These are phyloP conservation scores for Branchipolynoe longqiensis DNA, from an alignment of 2,888 invertebrate species.

Conservation along the genomic window DNA sequence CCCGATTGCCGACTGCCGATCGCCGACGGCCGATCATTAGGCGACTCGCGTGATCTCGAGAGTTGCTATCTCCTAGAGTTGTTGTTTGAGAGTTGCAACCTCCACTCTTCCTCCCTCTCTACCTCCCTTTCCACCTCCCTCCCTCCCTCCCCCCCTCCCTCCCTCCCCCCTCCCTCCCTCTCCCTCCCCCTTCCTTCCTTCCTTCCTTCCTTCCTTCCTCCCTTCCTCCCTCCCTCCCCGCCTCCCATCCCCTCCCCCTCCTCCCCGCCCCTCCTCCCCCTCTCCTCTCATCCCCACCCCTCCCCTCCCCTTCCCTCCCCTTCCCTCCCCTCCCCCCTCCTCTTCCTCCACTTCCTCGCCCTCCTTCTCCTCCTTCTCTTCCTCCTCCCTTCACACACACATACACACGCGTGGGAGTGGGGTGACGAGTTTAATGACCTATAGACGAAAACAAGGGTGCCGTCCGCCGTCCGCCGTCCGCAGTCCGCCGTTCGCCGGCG, in stretches of 20 bases:
- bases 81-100: too few relatives aligned
- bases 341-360: not conserved
- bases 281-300: not conserved
- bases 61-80: too few relatives aligned
- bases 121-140: too few relatives aligned
- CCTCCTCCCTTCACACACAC: too few relatives aligned
- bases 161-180: too few relatives aligned
- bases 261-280: not conserved
- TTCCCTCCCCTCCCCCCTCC: not conserved
- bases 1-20: not conserved
- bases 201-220: not conserved
- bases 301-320: not conserved
- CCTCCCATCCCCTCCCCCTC: not conserved
- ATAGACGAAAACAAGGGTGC: too few relatives aligned
- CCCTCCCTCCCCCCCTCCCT: too few relatives aligned
- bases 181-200: not conserved
- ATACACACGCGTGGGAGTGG: too few relatives aligned
- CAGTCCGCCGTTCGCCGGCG: too few relatives aligned
- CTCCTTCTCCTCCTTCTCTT: not conserved
- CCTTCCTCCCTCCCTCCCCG: not conserved
- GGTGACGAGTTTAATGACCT: too few relatives aligned
- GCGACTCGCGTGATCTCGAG: conserved; percentile 32
- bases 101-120: too few relatives aligned
- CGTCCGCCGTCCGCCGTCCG: too few relatives aligned
- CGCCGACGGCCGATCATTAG: not conserved